A percentile compares a stretch with the other conserved stretches of the same genome.
phyloP scores from a whole-genome alignment of 2,797 vertebrate species.

The Lepilemur ruficaudatus region DNA sequence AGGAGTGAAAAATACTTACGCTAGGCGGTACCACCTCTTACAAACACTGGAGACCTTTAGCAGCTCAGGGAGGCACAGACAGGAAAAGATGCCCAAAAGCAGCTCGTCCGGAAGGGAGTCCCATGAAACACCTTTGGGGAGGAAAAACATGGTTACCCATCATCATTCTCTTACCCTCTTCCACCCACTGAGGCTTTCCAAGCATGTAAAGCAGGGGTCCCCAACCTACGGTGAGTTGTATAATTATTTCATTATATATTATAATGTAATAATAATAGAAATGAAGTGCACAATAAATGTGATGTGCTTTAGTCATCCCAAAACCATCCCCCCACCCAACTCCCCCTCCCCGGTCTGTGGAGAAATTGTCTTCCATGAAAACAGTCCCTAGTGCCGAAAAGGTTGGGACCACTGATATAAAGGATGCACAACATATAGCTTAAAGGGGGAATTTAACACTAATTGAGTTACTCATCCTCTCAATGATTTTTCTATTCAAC shows the following conservation, averaged over 20 bases:
- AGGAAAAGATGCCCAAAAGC: conserved; percentile 89
- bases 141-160: background rate
- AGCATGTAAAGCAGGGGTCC: no score
- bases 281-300: no score
- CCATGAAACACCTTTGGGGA: conserved; percentile 88
- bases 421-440: background rate
- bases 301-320: no score
- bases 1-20: conserved; percentile 86
- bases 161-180: background rate
- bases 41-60: conserved; percentile 88
- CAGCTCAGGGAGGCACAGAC: conserved; percentile 90
- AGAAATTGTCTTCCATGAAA: no score
- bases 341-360: no score
- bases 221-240: no score
- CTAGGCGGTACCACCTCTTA: conserved; percentile 91
- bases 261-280: no score
- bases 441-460: background rate
- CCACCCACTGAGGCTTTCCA: background rate
- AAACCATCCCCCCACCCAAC: no score
- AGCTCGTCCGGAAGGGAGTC: conserved; percentile 94
- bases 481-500: background rate
- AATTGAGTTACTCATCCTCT: background rate
- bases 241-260: no score
- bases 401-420: no score
- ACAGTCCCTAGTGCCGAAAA: no score